phyloP scores from a whole-genome alignment of 2,888 invertebrate species.

The Trachelus iudaicus region DNA sequence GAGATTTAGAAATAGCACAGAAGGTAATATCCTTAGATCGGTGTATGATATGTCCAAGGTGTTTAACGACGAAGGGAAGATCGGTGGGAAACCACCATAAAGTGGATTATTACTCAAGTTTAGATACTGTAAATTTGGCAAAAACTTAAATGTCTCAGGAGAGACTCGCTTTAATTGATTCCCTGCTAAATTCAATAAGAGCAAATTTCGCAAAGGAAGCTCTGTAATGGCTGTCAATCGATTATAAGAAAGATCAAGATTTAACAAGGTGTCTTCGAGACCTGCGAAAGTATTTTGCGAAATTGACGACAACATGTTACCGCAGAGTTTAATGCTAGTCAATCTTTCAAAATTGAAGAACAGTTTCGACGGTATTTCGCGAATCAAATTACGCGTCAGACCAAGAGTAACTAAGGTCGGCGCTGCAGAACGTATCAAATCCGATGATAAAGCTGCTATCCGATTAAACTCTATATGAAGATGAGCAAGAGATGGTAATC shows the following conservation, averaged over 20 bases:
- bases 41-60: slow-evolving; percentile 80
- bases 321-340: slow-evolving; percentile 79
- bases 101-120: slow-evolving; percentile 83
- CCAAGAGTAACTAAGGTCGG: slow-evolving; percentile 77
- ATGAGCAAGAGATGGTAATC: slow-evolving; percentile 78
- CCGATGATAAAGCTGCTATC: slow-evolving; percentile 85
- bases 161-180: slow-evolving; percentile 82
- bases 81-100: slow-evolving; percentile 76
- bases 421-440: slow-evolving; percentile 79
- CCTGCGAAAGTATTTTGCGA: slow-evolving; percentile 82
- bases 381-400: slow-evolving; percentile 85
- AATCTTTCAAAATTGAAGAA: slow-evolving; percentile 83
- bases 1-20: slow-evolving; percentile 77
- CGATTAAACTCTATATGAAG: slow-evolving; percentile 87
- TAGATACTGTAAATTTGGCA: slow-evolving; percentile 76
- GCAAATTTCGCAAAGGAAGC: slow-evolving; percentile 73
- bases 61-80: slow-evolving; percentile 67
- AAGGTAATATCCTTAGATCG: slow-evolving; percentile 78
- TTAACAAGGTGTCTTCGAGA: slow-evolving; percentile 77
- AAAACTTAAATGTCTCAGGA: slow-evolving; percentile 74
- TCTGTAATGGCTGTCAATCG: slow-evolving; percentile 76
- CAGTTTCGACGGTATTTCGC: slow-evolving; percentile 84
- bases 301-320: slow-evolving; percentile 80
- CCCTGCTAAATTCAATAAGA: slow-evolving; percentile 80
- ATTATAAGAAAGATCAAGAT: slow-evolving; percentile 80